Percentiles rank a stretch among this genome's conserved stretches.
Conservation (phyloP, 2,888 invertebrate genomes). For the Onthophagus sagittarius region DNA sequence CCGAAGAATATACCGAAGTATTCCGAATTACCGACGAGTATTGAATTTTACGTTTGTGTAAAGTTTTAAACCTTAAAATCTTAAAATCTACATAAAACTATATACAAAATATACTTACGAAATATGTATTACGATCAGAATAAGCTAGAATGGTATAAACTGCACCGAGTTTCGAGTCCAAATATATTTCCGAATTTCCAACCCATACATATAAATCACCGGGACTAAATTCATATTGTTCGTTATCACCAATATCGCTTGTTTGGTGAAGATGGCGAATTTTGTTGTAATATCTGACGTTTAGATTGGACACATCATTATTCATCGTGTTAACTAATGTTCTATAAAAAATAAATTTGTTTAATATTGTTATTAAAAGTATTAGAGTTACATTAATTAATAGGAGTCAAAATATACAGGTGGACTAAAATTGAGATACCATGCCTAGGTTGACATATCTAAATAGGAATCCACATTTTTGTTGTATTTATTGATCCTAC, state of each 20-base stretch:
- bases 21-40: too few relatives aligned
- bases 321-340: conserved; percentile 17
- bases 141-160: conserved; percentile 59
- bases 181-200: conserved; percentile 1
- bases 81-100: neutral
- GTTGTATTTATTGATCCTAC: too few relatives aligned
- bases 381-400: too few relatives aligned
- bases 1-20: too few relatives aligned
- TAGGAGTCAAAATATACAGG: too few relatives aligned
- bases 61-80: too few relatives aligned
- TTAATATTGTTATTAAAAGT: too few relatives aligned
- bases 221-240: neutral
- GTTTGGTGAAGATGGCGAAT: neutral
- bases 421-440: too few relatives aligned
- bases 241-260: neutral
- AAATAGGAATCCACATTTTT: too few relatives aligned
- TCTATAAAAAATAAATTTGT: conserved; percentile 17
- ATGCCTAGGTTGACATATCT: too few relatives aligned
- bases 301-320: neutral
- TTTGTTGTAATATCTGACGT: conserved; percentile 7
- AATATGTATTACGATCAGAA: conserved; percentile 42
- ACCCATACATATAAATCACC: conserved; percentile 1
- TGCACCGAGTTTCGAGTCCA: conserved; percentile 54
- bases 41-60: too few relatives aligned
- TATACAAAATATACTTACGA: conserved; percentile 39